Conservation (phyloP, 1,140 invertebrate species). For the Diprion similis region DNA sequence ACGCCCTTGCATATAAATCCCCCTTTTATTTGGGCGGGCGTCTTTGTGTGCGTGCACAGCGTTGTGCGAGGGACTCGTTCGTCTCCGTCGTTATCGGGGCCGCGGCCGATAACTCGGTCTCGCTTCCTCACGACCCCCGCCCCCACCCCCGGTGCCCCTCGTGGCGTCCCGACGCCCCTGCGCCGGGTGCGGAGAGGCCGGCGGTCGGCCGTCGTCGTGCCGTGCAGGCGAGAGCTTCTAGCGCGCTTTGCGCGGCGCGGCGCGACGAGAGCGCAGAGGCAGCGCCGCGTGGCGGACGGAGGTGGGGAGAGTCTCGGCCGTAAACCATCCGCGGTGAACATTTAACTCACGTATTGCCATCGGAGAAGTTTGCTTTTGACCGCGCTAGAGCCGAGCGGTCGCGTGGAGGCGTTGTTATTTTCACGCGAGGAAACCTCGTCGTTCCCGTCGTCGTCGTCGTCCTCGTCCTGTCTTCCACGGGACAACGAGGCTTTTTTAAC, state of each 20-base stretch:
- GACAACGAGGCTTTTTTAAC: too few species aligned
- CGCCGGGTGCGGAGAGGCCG: conserved; percentile 24
- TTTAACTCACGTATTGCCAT: conserved; percentile 66
- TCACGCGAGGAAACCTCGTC: too few species aligned
- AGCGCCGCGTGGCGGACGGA: conserved; percentile 61
- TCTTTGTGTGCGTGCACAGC: conserved; percentile 28
- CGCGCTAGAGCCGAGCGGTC: conserved; percentile 53
- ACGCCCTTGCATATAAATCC: conserved; percentile 64
- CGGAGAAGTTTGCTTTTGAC: conserved; percentile 64
- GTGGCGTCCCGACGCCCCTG: conserved; percentile 15
- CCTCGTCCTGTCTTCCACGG: too few species aligned
- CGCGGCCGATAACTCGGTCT: conserved; percentile 51
- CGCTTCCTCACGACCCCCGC: conserved; percentile 40
- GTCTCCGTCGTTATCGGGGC: conserved; percentile 51
- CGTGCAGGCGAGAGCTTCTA: conserved; percentile 23
- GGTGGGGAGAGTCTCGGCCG: conserved; percentile 61
- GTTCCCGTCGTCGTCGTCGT: too few species aligned
- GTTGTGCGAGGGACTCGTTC: conserved; percentile 37
- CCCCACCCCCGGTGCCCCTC: conserved; percentile 40
- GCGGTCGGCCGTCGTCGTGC: conserved; percentile 32
- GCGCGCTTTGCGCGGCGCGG: conserved; percentile 31
- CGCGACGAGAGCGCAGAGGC: conserved; percentile 44
- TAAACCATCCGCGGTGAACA: conserved; percentile 64
- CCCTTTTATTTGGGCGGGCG: conserved; percentile 28
- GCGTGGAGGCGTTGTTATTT: not conserved